Evolutionary conservation across 2,888 invertebrate species (phyloP), one percentile per base, ranked within the genome.

Genomic region (Entomobrya proxima): DNA sequence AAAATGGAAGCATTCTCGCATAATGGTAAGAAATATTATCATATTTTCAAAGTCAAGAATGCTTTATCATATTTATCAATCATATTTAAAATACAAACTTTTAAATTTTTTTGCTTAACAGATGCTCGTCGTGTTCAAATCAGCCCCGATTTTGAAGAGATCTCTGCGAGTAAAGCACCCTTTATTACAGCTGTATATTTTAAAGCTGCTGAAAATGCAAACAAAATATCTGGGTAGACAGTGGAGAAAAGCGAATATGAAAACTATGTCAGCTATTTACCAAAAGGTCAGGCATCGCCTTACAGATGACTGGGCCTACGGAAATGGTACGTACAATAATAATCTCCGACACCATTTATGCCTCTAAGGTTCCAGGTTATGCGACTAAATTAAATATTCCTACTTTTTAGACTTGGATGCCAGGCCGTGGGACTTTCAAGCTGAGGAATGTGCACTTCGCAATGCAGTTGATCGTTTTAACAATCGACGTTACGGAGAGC

Each of bases 261-360:
- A 98, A 92, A 98, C 98, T 0, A 98, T 99, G 93, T 98, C 98
- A 92, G 98, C 98, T 85, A 99, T 99, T 91, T 99, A 99, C 92
- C 96, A 98, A 85, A 98, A 99, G 93, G 97, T 97, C 2, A 94
- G 98, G 35, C 98, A 98, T 93, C 94, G 98, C 80, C 93, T 99
- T 58, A 99, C 98, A 91, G 99, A 99, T 92, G 99, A 99, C 92
- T 99, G 99, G 99, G 99, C 99, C 2, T 99, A 97, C 93, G 99
- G 99, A 78, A 99, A 99, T 93, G 96, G 95, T 95, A 92, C 91
- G 91, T 69, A 11, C 35, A 52, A 61, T 61, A n/a, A 9, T 52
- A 44, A 58, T 75, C n/a, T 52, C 21, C 21, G 32, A 61, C 44
- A 30, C 30, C 13, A 30, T n/a, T 11, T 67, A 32, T 21, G n/a